Base-by-base conservation (phyloP, 2,888 invertebrate genomes). In the Augiades crinisus region DNA sequence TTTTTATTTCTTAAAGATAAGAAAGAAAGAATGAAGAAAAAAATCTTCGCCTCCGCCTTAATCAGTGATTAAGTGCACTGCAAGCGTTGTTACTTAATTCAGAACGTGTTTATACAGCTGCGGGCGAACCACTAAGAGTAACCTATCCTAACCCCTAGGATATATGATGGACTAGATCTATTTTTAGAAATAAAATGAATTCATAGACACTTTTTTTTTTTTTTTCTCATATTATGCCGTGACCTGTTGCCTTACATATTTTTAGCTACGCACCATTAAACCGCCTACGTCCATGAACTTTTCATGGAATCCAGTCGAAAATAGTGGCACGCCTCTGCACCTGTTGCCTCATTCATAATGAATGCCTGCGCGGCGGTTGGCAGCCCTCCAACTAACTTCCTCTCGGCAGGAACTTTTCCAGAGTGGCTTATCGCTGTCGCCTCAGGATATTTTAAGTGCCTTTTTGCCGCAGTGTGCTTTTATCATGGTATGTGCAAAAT, bases 301-400 rank as follows among this genome's bases (percentile, higher is more conserved):
- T 47, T 37, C 30, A 38, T 13, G 38, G 37, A 47, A 47, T 47
- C 30, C 19, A n/a, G 30, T 30, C 30, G 3, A 10, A 31, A 47
- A 34, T 46, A 43, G 43, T 17, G 43, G 12, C 22, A 22, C 10
- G 38, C 47, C 46, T n/a, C 30, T 19, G 13, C 47, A 47, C 47
- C 47, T 47, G 37, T 47, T 47, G 38, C 30, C 37, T 31, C 21
- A 7, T 31, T 30, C 38, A 38, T 38, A 38, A 30, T 10, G 19
- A 30, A 13, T 47, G 47, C 19, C 17, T 14, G 36, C 10, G 16
- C 10, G 38, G 24, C 8, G 8, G 13, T 30, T 47, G 47, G 47
- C 47, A 37, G 19, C n/a, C 38, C 21, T 38, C 47, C 47, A 47
- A 38, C 16, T 14, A 14, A 47, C 21, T 21, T 38, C 37, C 19